phyloP scores from a whole-genome alignment of 2,888 invertebrate genomes.

The Celastrina argiolus region DNA sequence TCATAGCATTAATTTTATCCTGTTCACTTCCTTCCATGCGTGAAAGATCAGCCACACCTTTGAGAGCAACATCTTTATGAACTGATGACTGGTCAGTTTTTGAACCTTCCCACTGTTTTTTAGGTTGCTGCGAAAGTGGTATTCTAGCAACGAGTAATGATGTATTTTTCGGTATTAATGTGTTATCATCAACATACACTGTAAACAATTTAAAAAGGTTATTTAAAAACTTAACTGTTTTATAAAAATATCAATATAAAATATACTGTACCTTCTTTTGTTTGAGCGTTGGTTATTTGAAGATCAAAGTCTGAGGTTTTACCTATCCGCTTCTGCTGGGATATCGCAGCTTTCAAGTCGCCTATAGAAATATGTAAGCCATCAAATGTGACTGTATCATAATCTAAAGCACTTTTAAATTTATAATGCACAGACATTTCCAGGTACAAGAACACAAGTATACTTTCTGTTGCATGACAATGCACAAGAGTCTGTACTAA shows the following conservation, averaged over 20 bases:
- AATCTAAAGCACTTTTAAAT: slow-evolving; percentile 97
- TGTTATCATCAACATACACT: slow-evolving; percentile 95
- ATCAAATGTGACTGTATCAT: slow-evolving; percentile 97
- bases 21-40: slow-evolving; percentile 96
- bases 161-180: slow-evolving; percentile 97
- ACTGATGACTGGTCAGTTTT: slow-evolving; percentile 64
- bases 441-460: slow-evolving; percentile 37
- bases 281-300: slow-evolving; percentile 97
- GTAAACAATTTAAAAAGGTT: slow-evolving; percentile 38
- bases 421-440: slow-evolving; percentile 98
- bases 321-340: slow-evolving; percentile 95
- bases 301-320: slow-evolving; percentile 97
- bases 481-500: not conserved
- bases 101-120: slow-evolving; percentile 85
- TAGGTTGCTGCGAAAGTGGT: slow-evolving; percentile 88
- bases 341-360: slow-evolving; percentile 96
- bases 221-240: not conserved
- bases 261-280: slow-evolving; percentile 89
- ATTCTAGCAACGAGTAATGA: slow-evolving; percentile 96
- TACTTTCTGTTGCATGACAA: slow-evolving; percentile 49
- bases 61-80: slow-evolving; percentile 70
- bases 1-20: slow-evolving; percentile 98
- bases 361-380: slow-evolving; percentile 96
- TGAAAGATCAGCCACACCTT: slow-evolving; percentile 88
- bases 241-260: not conserved